Conservation (phyloP, 1,140 invertebrate species). For the Grapholita molesta region DNA sequence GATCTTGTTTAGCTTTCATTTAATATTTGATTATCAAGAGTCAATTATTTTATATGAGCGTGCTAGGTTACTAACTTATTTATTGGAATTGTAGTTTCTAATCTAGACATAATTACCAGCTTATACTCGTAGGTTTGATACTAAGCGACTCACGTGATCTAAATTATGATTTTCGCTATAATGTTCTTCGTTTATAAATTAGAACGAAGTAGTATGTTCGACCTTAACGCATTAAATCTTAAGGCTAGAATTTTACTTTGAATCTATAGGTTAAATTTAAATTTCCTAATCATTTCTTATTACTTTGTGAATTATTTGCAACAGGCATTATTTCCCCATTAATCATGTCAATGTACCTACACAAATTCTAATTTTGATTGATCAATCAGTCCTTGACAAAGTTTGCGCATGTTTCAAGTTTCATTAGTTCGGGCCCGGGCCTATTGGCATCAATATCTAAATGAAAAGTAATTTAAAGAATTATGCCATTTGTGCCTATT, state of each 20-base stretch:
- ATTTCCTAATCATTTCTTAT: neutral
- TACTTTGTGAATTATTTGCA: neutral
- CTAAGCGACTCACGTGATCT: too few relatives aligned
- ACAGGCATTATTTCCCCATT: neutral
- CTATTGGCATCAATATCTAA: neutral
- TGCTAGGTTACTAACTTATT: neutral
- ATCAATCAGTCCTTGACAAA: neutral
- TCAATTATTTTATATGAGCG: neutral
- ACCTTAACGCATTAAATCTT: too few relatives aligned
- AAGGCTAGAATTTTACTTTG: too few relatives aligned
- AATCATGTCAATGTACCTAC: conserved; percentile 1
- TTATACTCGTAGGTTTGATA: too few relatives aligned
- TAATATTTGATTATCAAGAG: neutral
- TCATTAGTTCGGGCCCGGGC: neutral
- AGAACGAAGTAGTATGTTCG: too few relatives aligned
- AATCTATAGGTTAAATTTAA: neutral
- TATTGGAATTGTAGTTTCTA: neutral
- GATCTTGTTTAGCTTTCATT: neutral
- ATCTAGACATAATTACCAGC: too few relatives aligned
- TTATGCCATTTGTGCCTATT: too few relatives aligned
- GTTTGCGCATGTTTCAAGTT: neutral
- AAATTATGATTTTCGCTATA: too few relatives aligned
- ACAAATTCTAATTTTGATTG: conserved; percentile 11
- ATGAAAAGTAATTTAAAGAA: too few relatives aligned
- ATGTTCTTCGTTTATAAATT: too few relatives aligned